Evolutionary conservation across 53 echinoderm and acorn worm species (phyloP).

Genomic region (Apostichopus leukothele): DNA sequence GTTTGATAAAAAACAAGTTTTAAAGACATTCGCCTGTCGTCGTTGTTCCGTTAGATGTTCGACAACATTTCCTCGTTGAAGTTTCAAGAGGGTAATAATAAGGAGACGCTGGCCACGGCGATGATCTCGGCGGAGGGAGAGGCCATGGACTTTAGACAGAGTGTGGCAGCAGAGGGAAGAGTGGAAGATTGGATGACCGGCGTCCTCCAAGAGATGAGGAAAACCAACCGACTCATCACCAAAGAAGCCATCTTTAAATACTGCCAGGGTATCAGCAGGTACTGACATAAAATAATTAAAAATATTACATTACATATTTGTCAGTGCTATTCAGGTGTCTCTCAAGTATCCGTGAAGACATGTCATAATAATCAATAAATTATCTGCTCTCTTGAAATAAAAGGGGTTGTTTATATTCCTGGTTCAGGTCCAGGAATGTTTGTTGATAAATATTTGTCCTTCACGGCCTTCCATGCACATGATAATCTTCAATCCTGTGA

Average conservation of each 20-base stretch:
- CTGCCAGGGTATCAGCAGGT: constrained; percentile 80
- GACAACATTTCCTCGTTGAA: constrained; percentile 96
- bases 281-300: too few relatives aligned
- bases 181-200: constrained; percentile 98
- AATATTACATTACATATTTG: too few relatives aligned
- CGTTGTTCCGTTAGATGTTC: constrained; percentile 69
- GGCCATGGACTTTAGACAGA: constrained; percentile 87
- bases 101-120: constrained; percentile 78
- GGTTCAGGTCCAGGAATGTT: too few relatives aligned
- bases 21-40: neutral
- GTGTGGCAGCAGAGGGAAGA: constrained; percentile 86
- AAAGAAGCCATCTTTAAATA: constrained; percentile 97
- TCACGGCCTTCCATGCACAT: too few relatives aligned
- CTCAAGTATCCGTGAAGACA: too few relatives aligned
- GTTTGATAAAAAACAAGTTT: too few relatives aligned
- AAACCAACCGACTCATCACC: constrained; percentile 94
- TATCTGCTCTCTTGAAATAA: too few relatives aligned
- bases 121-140: constrained; percentile 99
- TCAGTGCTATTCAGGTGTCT: too few relatives aligned
- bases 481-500: too few relatives aligned
- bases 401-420: too few relatives aligned
- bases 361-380: too few relatives aligned
- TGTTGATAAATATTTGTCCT: too few relatives aligned
- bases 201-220: constrained; percentile 90
- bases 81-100: constrained; percentile 93